Evolutionary conservation across 2,113 vertebrate species (phyloP).

Genomic region (Xiphias gladius): DNA sequence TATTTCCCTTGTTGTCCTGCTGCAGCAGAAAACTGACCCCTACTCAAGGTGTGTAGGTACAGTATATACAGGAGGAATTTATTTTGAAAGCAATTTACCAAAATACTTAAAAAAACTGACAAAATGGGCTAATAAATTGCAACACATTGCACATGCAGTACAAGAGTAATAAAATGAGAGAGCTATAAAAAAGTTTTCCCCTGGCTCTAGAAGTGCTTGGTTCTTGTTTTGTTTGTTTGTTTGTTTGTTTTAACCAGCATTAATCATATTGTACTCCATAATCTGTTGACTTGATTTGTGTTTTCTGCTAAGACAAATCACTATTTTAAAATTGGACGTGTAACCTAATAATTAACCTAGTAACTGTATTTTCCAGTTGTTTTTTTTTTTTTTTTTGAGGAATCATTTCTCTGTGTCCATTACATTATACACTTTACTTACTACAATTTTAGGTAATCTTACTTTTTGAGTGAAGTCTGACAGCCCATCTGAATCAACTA

Average conservation of each 20-base stretch:
- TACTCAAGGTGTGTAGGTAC: constrained; percentile 5
- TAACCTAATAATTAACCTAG: neutral
- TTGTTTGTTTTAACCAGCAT: too few species aligned
- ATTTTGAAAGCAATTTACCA: neutral
- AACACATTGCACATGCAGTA: neutral
- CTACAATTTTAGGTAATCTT: neutral
- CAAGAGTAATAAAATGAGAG: neutral
- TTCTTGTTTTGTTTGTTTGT: too few species aligned
- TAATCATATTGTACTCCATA: neutral
- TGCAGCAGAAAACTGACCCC: constrained; percentile 12
- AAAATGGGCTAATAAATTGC: neutral
- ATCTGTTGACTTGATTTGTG: neutral
- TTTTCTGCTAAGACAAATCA: neutral
- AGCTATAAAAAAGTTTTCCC: neutral
- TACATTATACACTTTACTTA: neutral
- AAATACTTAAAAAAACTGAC: neutral
- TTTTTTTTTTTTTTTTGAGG: too few species aligned
- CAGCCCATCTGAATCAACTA: neutral
- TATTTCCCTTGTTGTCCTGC: constrained; percentile 25
- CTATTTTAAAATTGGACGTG: neutral
- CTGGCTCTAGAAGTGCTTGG: neutral
- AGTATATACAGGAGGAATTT: neutral
- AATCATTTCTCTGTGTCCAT: neutral
- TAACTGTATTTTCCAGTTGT: neutral
- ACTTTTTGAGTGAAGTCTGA: neutral